phyloP scores from a whole-genome alignment of 2,113 vertebrate species.

The Calidris pygmaea region DNA sequence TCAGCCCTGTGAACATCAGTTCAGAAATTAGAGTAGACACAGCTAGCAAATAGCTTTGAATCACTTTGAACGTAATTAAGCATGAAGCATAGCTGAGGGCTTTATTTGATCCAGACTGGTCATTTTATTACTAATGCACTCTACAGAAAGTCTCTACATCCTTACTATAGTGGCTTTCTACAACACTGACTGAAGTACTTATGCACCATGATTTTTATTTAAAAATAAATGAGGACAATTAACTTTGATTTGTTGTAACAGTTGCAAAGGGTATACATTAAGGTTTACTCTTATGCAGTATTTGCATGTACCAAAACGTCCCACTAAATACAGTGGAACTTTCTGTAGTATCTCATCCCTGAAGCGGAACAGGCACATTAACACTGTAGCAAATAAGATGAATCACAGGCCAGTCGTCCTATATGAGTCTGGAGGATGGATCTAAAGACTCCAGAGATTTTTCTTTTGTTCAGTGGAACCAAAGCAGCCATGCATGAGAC shows the following conservation, averaged over 20 bases:
- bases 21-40: slow-evolving; percentile 53
- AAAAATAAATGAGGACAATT: slow-evolving; percentile 34
- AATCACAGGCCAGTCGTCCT: slow-evolving; percentile 25
- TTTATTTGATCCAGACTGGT: slow-evolving; percentile 62
- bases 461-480: neutral
- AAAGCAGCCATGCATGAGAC: neutral
- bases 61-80: slow-evolving; percentile 61
- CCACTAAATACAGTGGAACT: neutral
- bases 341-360: neutral
- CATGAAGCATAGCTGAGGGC: slow-evolving; percentile 51
- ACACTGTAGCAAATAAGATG: neutral
- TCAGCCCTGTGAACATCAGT: slow-evolving; percentile 14
- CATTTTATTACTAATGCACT: slow-evolving; percentile 42
- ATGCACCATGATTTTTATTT: neutral
- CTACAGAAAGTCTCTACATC: neutral
- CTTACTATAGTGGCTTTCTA: neutral
- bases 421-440: neutral
- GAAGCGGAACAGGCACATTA: slow-evolving; percentile 25
- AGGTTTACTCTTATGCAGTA: neutral
- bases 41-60: slow-evolving; percentile 52
- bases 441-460: neutral
- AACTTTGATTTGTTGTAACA: slow-evolving; percentile 8
- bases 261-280: neutral
- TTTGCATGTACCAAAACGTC: neutral
- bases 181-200: neutral